Conservation (phyloP, 2,888 invertebrate genomes). For the Augiades crinisus region DNA sequence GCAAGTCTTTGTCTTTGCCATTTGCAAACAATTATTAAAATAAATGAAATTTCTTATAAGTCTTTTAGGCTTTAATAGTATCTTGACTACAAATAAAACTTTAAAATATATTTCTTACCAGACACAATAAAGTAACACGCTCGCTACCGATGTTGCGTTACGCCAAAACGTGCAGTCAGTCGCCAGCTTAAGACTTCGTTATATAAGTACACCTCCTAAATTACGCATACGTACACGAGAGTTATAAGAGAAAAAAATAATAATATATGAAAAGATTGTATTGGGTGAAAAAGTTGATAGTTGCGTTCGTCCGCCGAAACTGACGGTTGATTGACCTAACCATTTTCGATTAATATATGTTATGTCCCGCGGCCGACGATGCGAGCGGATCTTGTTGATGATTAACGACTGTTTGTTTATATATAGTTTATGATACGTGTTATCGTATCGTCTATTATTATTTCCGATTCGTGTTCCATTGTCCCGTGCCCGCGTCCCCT, state of each 20-base stretch:
- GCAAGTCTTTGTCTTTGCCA: too few relatives aligned
- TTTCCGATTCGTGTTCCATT: slow-evolving; percentile 65
- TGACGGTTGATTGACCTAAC: slow-evolving; percentile 61
- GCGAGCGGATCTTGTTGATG: slow-evolving; percentile 39
- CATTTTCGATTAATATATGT: slow-evolving; percentile 55
- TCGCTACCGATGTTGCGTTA: too few relatives aligned
- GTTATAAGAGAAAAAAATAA: slow-evolving; percentile 63
- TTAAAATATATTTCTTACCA: too few relatives aligned
- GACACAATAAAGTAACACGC: too few relatives aligned
- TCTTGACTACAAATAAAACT: too few relatives aligned
- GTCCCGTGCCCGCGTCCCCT: slow-evolving; percentile 62
- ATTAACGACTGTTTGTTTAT: slow-evolving; percentile 54
- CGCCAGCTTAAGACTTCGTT: slow-evolving; percentile 61
- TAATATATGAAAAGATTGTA: slow-evolving; percentile 78
- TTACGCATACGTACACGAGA: slow-evolving; percentile 68
- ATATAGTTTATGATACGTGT: slow-evolving; percentile 70
- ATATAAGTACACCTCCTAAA: slow-evolving; percentile 68
- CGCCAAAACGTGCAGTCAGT: too few relatives aligned
- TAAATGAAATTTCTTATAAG: too few relatives aligned
- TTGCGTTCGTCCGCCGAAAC: slow-evolving; percentile 77
- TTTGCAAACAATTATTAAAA: too few relatives aligned
- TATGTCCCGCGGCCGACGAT: slow-evolving; percentile 34
- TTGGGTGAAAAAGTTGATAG: slow-evolving; percentile 71
- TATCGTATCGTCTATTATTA: slow-evolving; percentile 63
- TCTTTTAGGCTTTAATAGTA: too few relatives aligned